Evolutionary conservation across 2,888 invertebrate species (phyloP).

Genomic region (Cephonodes hylas): DNA sequence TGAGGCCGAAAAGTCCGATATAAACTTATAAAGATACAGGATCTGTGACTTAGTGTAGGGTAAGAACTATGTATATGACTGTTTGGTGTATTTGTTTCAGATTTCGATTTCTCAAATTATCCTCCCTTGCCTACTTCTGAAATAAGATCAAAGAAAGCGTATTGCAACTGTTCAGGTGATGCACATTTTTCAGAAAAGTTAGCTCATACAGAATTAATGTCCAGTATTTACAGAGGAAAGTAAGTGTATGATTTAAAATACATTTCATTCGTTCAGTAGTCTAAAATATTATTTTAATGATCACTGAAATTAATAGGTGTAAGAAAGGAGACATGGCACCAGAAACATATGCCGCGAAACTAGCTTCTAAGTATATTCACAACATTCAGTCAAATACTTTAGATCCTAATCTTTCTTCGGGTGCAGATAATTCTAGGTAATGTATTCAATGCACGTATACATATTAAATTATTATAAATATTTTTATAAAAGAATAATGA

Average conservation of each 20-base stretch:
- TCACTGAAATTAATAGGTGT: conserved; percentile 39
- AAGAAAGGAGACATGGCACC: conserved; percentile 60
- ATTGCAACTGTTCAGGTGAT: conserved; percentile 55
- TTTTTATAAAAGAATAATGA: background rate
- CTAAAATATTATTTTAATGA: background rate
- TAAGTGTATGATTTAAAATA: conserved; percentile 36
- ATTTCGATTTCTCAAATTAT: conserved; percentile 52
- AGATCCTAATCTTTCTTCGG: conserved; percentile 51
- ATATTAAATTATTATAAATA: background rate
- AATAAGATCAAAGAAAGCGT: background rate
- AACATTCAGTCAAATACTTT: conserved; percentile 36
- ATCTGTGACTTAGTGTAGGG: no score
- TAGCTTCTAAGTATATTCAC: conserved; percentile 46
- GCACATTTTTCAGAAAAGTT: conserved; percentile 38
- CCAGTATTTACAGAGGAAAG: conserved; percentile 65
- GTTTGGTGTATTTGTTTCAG: conserved; percentile 44
- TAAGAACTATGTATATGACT: no score
- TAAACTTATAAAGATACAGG: no score
- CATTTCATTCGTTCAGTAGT: background rate
- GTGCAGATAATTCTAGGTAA: conserved; percentile 63
- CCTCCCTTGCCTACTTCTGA: conserved; percentile 19
- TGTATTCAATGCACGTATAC: background rate
- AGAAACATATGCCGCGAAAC: conserved; percentile 53
- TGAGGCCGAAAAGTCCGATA: no score
- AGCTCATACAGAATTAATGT: conserved; percentile 52